phyloP scores from a whole-genome alignment of 2,113 vertebrate species.

The Notothenia coriiceps region DNA sequence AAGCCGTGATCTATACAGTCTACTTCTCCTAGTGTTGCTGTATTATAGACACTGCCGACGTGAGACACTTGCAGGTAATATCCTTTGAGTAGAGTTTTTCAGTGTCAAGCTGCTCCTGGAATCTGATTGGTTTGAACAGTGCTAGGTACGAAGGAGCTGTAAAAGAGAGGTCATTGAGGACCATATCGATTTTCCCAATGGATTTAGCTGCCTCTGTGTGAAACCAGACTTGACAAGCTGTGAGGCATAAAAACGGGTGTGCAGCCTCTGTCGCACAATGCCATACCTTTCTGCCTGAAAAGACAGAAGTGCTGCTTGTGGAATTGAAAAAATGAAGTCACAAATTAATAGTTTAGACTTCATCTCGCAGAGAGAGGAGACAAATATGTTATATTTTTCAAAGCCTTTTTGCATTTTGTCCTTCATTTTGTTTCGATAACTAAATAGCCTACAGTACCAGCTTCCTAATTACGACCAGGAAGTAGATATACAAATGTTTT shows the following conservation, averaged over 20 bases:
- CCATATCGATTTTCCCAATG: slow-evolving; percentile 60
- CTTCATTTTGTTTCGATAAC: background rate
- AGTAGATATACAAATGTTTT: background rate
- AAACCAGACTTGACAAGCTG: slow-evolving; percentile 61
- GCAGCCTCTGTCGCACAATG: slow-evolving; percentile 14
- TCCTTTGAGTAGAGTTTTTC: background rate
- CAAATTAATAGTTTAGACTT: background rate
- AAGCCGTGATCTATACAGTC: background rate
- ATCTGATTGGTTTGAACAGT: slow-evolving; percentile 37
- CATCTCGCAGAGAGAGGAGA: background rate
- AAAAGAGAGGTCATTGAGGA: slow-evolving; percentile 41
- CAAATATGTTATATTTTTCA: background rate
- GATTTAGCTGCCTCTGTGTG: slow-evolving; percentile 45
- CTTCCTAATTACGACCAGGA: background rate
- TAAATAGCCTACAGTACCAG: background rate
- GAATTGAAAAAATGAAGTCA: background rate
- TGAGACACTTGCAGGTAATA: background rate
- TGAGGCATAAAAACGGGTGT: slow-evolving; percentile 38
- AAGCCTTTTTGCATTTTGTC: background rate
- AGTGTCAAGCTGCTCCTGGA: slow-evolving; percentile 33
- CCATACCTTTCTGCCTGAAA: slow-evolving; percentile 14
- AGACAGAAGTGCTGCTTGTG: background rate
- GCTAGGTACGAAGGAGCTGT: slow-evolving; percentile 18
- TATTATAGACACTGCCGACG: background rate
- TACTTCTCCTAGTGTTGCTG: background rate